phyloP scores from a whole-genome alignment of 2,113 vertebrate species.

The Fulica atra region DNA sequence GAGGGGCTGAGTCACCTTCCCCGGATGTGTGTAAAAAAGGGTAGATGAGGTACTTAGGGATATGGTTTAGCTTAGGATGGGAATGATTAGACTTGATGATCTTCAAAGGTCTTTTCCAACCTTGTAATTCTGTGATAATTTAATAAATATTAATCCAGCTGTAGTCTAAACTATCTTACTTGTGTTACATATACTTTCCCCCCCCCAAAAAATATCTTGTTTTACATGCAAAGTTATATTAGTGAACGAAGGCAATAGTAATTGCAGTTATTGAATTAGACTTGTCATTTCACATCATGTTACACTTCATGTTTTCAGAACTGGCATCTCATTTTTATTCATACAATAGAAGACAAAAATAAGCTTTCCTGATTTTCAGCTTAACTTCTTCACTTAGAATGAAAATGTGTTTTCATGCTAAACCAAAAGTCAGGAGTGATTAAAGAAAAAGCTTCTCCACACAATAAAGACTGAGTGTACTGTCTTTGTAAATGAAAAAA shows the following conservation, averaged over 20 bases:
- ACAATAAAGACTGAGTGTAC: not conserved
- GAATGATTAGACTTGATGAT: too few relatives aligned
- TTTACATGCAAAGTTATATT: not conserved
- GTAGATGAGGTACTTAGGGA: too few relatives aligned
- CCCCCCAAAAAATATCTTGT: not conserved
- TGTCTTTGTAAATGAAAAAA: not conserved
- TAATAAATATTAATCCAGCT: not conserved
- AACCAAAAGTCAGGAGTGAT: not conserved
- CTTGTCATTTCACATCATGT: not conserved
- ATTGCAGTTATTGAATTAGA: not conserved
- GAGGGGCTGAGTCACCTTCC: too few relatives aligned
- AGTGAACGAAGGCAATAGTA: not conserved
- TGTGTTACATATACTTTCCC: not conserved
- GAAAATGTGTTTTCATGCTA: not conserved
- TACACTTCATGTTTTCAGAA: not conserved
- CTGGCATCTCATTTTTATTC: not conserved
- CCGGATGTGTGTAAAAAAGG: too few relatives aligned
- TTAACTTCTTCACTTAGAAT: not conserved
- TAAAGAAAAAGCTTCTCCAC: not conserved
- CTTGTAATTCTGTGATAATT: too few relatives aligned
- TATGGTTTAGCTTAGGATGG: too few relatives aligned
- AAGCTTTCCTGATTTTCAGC: not conserved
- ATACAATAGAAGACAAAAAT: not conserved
- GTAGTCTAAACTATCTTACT: not conserved
- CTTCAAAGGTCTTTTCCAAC: too few relatives aligned